Conservation (phyloP, 2,797 vertebrate genomes). For the Antrozous pallidus region DNA sequence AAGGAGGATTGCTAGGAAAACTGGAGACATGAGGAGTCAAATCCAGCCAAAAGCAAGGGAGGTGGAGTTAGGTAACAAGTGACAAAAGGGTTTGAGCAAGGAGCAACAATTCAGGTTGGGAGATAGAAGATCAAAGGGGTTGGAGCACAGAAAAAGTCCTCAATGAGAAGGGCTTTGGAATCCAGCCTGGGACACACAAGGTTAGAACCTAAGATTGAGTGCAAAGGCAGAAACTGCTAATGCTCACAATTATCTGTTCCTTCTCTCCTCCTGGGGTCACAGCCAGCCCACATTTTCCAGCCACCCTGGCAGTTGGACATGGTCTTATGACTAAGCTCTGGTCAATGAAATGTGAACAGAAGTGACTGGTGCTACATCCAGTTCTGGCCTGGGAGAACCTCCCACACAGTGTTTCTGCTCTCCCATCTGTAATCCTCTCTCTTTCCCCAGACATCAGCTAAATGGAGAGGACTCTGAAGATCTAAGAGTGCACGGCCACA, state of each 20-base stretch:
- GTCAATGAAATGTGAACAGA: neutral
- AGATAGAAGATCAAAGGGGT: neutral
- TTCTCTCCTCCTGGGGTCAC: neutral
- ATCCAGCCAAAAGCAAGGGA: neutral
- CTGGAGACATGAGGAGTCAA: neutral
- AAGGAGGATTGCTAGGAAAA: constrained; percentile 10
- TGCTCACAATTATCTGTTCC: neutral
- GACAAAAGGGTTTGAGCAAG: neutral
- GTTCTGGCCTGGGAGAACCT: neutral
- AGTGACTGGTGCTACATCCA: neutral
- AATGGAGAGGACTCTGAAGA: neutral
- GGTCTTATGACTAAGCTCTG: neutral
- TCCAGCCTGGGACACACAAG: neutral
- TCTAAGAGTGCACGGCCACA: neutral
- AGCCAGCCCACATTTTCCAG: neutral
- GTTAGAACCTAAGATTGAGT: neutral
- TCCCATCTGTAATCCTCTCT: neutral
- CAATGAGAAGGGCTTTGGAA: neutral
- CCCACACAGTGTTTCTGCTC: neutral
- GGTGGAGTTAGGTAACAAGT: neutral
- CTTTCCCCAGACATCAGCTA: neutral
- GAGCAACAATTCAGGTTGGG: neutral
- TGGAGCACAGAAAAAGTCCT: neutral
- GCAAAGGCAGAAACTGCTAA: neutral
- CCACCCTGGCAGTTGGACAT: neutral